Base-by-base conservation (phyloP, 2,113 vertebrate genomes). In the Pelusios castaneus region DNA sequence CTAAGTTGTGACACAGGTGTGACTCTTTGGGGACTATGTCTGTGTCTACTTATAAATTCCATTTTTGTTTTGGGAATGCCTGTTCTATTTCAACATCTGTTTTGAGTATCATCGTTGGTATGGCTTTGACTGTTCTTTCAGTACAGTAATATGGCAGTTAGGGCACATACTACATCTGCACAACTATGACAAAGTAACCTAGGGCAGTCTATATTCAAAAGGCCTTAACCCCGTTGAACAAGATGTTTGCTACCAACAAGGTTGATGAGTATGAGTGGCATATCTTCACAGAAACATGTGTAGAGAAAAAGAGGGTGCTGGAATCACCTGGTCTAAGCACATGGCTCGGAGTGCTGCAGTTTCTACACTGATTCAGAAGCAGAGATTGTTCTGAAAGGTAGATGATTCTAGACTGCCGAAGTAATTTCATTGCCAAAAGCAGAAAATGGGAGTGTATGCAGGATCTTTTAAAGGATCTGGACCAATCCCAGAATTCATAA, bases 1-100 rank as follows among this genome's bases (percentile, higher is more conserved):
- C 90, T 91, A 93, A 87, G 21, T 51, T 92, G 77, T 80, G 85
- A 89, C 63, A 85, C 56, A 82, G 14, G n/a, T 79, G 52, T 95
- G 94, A 93, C 93, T 92, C 79, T 87, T 78, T 47, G 49, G 86
- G 75, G 19, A 82, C 10, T 87, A 45, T 83, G 47, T 22, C 55
- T 2, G 27, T 29, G 56, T 92, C 94, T 90, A 45, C 13, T 87
- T 86, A 43, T 70, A 80, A 77, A 41, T 80, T 89, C n/a, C 83
- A 82, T 81, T 80, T 38, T 84, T 93, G 41, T 63, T 77, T 84
- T 34, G 29, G 31, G 7, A 34, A 8, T 63, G 60, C 7, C 31
- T 34, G 7, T 63, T 63, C 14, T 63, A 19, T n/a, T 63, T 63
- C 60, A n/a, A 17, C 31, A 6, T 85, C 19, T 0, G 81, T 93